These are phyloP conservation scores for Phyllopteryx taeniolatus DNA, from an alignment of 2,113 vertebrate species.

Conservation along the genomic window DNA sequence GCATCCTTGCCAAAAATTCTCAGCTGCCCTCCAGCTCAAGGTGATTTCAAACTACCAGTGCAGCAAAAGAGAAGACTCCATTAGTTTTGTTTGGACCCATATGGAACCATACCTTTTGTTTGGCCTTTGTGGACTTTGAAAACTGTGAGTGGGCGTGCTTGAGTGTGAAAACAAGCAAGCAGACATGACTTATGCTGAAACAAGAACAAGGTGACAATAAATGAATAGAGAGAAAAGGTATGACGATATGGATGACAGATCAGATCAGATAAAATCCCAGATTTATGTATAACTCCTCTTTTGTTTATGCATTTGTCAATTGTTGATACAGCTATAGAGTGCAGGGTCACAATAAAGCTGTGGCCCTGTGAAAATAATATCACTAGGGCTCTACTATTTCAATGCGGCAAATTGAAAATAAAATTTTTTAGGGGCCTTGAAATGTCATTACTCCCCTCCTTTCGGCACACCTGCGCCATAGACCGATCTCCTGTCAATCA, in stretches of 20 bases:
- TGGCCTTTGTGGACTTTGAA: slow-evolving; percentile 1
- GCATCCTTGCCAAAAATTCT: neutral
- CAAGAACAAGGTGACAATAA: neutral
- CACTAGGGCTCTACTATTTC: neutral
- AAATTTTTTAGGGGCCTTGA: neutral
- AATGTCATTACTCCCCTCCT: too few species aligned
- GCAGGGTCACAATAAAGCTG: too few species aligned
- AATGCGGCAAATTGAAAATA: neutral
- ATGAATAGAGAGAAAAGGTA: neutral
- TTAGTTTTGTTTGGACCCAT: slow-evolving; percentile 18
- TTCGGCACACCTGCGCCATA: neutral
- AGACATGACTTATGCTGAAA: neutral
- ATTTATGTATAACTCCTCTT: neutral
- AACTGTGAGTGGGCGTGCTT: neutral
- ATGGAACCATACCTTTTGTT: slow-evolving; percentile 4
- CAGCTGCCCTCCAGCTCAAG: slow-evolving; percentile 1
- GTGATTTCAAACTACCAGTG: neutral
- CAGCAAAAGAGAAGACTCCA: neutral
- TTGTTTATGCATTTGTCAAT: neutral
- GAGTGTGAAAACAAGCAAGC: neutral
- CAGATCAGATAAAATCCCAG: neutral
- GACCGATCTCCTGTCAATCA: neutral
- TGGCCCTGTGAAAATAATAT: neutral
- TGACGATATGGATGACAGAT: neutral
- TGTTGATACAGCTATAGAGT: neutral